Evolutionary conservation across 2,888 invertebrate species (phyloP).

Genomic region (Euzophera pinguis): DNA sequence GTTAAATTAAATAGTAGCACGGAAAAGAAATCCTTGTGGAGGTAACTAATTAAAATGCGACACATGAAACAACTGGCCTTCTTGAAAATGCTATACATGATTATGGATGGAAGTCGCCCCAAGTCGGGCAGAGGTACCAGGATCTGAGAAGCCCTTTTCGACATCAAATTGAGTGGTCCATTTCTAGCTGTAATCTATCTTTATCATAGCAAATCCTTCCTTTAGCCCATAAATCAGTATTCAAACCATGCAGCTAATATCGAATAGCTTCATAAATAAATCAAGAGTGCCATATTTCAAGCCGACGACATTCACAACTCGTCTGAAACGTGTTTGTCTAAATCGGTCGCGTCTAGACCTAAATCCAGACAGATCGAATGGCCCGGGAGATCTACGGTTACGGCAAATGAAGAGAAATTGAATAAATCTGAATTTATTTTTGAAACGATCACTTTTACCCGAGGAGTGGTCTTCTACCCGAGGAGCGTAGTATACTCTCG

Average conservation of each 20-base stretch:
- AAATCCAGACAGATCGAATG: conserved; percentile 35
- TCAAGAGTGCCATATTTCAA: conserved; percentile 4
- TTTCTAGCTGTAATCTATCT: no score
- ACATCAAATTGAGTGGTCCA: no score
- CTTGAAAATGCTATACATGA: no score
- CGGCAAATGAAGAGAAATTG: not conserved
- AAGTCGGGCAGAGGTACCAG: no score
- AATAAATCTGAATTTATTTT: not conserved
- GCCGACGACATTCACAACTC: not conserved
- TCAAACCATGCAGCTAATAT: not conserved
- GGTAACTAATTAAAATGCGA: no score
- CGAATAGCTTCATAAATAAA: not conserved
- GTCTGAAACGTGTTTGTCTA: conserved; percentile 10
- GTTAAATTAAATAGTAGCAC: no score
- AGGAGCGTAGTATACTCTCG: no score
- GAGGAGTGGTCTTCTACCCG: not conserved
- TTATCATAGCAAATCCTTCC: not conserved
- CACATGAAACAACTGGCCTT: no score
- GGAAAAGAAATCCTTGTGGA: no score
- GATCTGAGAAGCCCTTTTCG: no score
- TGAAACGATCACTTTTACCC: not conserved
- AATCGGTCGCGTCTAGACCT: conserved; percentile 35
- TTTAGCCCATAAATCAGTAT: not conserved
- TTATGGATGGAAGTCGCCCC: no score
- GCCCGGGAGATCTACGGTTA: not conserved